A percentile compares a stretch with the other conserved stretches of the same genome.
Conservation (phyloP, 1,140 invertebrate species). For the Cotesia vestalis region DNA sequence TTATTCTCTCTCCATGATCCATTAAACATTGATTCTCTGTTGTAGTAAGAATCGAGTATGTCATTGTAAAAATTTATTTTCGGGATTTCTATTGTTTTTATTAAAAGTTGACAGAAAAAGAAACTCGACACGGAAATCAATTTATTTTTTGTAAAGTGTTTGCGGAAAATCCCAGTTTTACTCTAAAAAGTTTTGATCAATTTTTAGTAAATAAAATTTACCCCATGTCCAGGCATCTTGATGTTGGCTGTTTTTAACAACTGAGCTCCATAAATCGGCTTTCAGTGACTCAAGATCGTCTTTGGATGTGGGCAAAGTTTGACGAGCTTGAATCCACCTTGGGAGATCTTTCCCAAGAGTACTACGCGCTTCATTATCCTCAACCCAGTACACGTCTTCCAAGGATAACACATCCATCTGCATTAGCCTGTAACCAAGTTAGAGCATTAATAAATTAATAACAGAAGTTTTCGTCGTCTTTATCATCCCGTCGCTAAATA, state of each 20-base stretch:
- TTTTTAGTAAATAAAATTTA: conserved; percentile 53
- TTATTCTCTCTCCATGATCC: too few relatives aligned
- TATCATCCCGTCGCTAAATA: background rate
- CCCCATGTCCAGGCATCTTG: conserved; percentile 90
- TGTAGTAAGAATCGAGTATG: too few relatives aligned
- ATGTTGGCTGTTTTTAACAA: conserved; percentile 86
- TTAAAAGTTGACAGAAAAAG: too few relatives aligned
- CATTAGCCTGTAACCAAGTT: conserved; percentile 69
- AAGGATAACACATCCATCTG: conserved; percentile 82
- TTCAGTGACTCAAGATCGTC: conserved; percentile 79
- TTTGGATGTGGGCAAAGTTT: conserved; percentile 81
- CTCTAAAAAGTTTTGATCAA: too few relatives aligned
- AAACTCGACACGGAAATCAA: too few relatives aligned
- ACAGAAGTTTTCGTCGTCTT: background rate
- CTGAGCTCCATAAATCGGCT: conserved; percentile 84
- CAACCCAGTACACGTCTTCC: conserved; percentile 89
- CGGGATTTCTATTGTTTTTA: too few relatives aligned
- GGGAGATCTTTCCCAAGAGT: conserved; percentile 81
- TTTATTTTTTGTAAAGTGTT: too few relatives aligned
- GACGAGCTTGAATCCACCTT: conserved; percentile 80
- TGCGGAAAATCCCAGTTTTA: too few relatives aligned
- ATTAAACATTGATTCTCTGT: too few relatives aligned
- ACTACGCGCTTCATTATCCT: conserved; percentile 77
- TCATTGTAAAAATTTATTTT: too few relatives aligned
- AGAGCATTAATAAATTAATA: conserved; percentile 18